Percentiles rank a stretch among this genome's conserved stretches.
phyloP scores from a whole-genome alignment of 1,140 invertebrate genomes.

The Trialeurodes vaporariorum region DNA sequence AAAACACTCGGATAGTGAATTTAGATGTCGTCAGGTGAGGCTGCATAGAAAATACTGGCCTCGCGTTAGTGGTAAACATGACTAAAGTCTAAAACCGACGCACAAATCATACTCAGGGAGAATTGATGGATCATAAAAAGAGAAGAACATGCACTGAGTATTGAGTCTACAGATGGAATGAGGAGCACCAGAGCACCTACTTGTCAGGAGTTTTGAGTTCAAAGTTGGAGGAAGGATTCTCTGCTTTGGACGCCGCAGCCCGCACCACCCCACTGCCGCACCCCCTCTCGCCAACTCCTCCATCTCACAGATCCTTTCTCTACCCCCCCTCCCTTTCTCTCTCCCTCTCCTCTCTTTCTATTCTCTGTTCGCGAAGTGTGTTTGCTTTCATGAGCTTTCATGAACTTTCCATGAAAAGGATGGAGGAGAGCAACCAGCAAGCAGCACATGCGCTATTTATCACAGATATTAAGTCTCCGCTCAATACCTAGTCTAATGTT shows the following conservation, averaged over 20 bases:
- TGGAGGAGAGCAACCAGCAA: too few relatives aligned
- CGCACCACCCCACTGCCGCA: too few relatives aligned
- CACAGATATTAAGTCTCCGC: neutral
- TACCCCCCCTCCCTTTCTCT: slow-evolving; percentile 3
- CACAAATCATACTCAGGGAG: neutral
- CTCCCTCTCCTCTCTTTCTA: neutral
- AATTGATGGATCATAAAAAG: neutral
- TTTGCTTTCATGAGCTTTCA: neutral
- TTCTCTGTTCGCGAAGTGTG: slow-evolving; percentile 18
- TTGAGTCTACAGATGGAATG: neutral
- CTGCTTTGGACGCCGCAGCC: too few relatives aligned
- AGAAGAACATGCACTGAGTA: too few relatives aligned
- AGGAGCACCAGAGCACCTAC: neutral
- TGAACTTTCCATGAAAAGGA: neutral
- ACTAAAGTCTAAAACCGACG: too few relatives aligned
- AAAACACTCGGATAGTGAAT: too few relatives aligned
- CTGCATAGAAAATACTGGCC: too few relatives aligned
- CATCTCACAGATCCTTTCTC: too few relatives aligned
- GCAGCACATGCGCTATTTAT: neutral
- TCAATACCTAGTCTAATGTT: neutral
- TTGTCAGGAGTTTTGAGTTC: neutral
- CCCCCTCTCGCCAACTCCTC: too few relatives aligned
- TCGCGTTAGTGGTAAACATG: too few relatives aligned
- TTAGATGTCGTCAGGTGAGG: too few relatives aligned
- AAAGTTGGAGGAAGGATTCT: neutral